phyloP scores from a whole-genome alignment of 2,113 vertebrate genomes.

The Elephas maximus region DNA sequence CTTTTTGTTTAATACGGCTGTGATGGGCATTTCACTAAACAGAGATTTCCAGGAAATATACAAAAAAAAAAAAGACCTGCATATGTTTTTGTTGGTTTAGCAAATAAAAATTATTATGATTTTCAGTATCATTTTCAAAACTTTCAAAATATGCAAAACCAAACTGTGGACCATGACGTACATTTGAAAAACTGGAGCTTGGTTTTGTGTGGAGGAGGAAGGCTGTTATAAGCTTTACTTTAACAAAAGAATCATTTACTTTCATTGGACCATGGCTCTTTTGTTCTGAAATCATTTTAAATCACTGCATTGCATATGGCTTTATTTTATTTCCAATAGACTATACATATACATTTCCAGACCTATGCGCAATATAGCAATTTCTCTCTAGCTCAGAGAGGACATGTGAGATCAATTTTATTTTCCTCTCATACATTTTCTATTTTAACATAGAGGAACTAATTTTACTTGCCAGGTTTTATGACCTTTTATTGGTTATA shows the following conservation, averaged over 20 bases:
- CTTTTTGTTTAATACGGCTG: conserved; percentile 77
- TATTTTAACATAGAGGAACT: conserved; percentile 76
- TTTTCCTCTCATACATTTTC: conserved; percentile 59
- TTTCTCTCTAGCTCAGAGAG: conserved; percentile 59
- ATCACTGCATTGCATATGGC: conserved; percentile 5
- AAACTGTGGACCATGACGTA: not conserved
- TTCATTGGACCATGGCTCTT: conserved; percentile 12
- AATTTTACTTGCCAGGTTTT: conserved; percentile 84
- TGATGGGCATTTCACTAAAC: conserved; percentile 78
- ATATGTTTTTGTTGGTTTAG: not conserved
- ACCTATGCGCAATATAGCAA: not conserved
- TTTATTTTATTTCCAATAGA: conserved; percentile 73
- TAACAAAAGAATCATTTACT: conserved; percentile 44
- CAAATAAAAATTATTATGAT: not conserved
- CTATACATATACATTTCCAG: conserved; percentile 15
- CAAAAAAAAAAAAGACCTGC: conserved; percentile 45
- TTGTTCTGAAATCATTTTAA: conserved; percentile 63
- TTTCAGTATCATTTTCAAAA: conserved; percentile 34
- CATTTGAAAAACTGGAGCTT: not conserved
- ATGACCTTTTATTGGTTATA: conserved; percentile 83
- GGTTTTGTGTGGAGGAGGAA: not conserved
- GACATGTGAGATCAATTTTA: conserved; percentile 62
- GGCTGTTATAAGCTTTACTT: conserved; percentile 7
- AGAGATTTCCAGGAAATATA: conserved; percentile 72
- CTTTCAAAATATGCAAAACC: not conserved